Percentiles rank a stretch among this genome's conserved stretches.
These are phyloP conservation scores for Monopis laevigella DNA, from an alignment of 2,888 invertebrate genomes.

Conservation along the genomic window DNA sequence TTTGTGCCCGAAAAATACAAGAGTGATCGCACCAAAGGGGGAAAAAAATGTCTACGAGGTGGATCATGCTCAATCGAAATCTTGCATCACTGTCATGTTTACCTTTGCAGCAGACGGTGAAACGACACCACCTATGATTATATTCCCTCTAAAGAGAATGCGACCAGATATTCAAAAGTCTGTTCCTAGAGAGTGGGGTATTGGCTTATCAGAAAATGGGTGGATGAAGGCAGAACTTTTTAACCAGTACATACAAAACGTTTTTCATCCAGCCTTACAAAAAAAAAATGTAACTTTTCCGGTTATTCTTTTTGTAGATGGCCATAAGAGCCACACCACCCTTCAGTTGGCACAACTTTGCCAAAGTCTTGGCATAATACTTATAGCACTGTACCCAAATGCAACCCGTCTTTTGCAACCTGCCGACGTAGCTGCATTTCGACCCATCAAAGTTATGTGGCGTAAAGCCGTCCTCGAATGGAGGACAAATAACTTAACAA, in stretches of 20 bases:
- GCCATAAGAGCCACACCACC: neutral
- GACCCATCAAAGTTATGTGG: constrained; percentile 10
- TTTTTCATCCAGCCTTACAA: neutral
- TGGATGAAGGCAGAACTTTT: constrained; percentile 1
- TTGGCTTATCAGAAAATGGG: neutral
- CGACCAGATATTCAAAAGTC: neutral
- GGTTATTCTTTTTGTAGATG: neutral
- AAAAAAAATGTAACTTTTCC: neutral
- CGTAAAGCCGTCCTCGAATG: no score
- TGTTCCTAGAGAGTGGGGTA: neutral
- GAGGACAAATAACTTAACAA: no score
- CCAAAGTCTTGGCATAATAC: neutral
- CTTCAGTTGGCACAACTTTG: constrained; percentile 8
- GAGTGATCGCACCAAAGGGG: neutral
- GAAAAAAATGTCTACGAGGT: neutral
- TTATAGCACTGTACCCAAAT: constrained; percentile 9
- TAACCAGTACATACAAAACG: neutral
- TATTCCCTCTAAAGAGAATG: neutral
- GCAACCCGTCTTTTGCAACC: constrained; percentile 3
- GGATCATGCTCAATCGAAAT: neutral
- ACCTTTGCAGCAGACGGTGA: neutral
- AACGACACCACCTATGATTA: constrained; percentile 1
- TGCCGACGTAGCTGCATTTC: constrained; percentile 8
- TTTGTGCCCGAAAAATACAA: no score
- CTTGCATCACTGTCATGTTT: no score